A percentile compares a stretch with the other conserved stretches of the same genome.
Evolutionary conservation across 2,888 invertebrate species (phyloP).

Genomic region (Cheilosia scutellata): DNA sequence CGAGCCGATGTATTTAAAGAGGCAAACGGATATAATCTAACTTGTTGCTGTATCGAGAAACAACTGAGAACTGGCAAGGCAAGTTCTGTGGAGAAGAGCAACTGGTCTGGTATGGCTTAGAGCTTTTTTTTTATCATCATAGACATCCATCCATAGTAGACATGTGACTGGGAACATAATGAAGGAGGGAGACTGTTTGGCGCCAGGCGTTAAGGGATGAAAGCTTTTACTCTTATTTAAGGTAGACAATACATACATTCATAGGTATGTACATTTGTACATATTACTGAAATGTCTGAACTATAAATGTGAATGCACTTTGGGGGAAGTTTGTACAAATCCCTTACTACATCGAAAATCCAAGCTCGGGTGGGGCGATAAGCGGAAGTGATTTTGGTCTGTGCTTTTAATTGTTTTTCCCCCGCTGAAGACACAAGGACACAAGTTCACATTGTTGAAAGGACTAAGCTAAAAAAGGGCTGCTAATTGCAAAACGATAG

Average conservation of each 20-base stretch:
- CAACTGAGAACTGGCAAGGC: constrained; percentile 22
- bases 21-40: background rate
- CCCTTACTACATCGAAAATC: background rate
- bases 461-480: no score
- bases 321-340: constrained; percentile 1
- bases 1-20: background rate
- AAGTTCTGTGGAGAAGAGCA: constrained; percentile 16
- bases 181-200: background rate
- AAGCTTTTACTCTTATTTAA: constrained; percentile 22
- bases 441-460: no score
- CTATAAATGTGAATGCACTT: constrained; percentile 49
- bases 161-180: no score
- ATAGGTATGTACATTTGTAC: background rate
- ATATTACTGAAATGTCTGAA: constrained; percentile 9
- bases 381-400: background rate
- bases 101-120: constrained; percentile 48
- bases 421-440: no score
- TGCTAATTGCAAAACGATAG: no score
- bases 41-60: constrained; percentile 25
- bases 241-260: background rate
- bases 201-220: constrained; percentile 35
- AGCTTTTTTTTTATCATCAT: constrained; percentile 21
- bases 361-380: background rate
- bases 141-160: no score
- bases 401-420: no score